These are phyloP conservation scores for Alouatta palliata DNA, from an alignment of 2,113 vertebrate genomes.

Conservation along the genomic window DNA sequence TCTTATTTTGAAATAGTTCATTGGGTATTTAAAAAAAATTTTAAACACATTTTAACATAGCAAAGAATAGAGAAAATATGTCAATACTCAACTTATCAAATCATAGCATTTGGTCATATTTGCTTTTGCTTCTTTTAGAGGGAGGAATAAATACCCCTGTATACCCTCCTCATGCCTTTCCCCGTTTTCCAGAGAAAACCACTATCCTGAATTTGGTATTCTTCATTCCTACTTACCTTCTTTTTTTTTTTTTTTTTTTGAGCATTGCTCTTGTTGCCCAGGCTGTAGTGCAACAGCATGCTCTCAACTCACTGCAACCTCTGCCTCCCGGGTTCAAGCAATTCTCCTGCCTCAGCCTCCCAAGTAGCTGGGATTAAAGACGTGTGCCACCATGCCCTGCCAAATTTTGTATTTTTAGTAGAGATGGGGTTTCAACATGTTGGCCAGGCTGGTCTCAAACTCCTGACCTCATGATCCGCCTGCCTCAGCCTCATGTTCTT, in stretches of 20 bases:
- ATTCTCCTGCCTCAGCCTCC: no score
- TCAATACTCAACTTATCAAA: not conserved
- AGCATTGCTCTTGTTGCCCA: no score
- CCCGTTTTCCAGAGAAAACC: not conserved
- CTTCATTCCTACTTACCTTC: not conserved
- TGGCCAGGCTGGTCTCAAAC: no score
- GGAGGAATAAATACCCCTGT: not conserved
- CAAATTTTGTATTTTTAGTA: no score
- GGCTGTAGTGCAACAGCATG: no score
- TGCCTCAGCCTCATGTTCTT: not conserved
- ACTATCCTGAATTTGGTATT: not conserved
- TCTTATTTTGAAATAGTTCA: not conserved
- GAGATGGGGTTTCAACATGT: no score
- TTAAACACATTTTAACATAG: not conserved
- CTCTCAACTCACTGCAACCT: no score
- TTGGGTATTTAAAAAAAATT: not conserved
- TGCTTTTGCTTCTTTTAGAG: not conserved
- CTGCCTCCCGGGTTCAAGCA: no score
- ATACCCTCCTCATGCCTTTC: not conserved
- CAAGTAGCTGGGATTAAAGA: no score
- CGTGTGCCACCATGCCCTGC: no score
- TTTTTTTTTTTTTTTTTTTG: not conserved
- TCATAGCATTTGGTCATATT: not conserved
- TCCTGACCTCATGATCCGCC: no score
- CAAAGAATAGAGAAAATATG: not conserved